Conservation (phyloP, 2,113 vertebrate genomes). For the Phalacrocorax pelagicus region DNA sequence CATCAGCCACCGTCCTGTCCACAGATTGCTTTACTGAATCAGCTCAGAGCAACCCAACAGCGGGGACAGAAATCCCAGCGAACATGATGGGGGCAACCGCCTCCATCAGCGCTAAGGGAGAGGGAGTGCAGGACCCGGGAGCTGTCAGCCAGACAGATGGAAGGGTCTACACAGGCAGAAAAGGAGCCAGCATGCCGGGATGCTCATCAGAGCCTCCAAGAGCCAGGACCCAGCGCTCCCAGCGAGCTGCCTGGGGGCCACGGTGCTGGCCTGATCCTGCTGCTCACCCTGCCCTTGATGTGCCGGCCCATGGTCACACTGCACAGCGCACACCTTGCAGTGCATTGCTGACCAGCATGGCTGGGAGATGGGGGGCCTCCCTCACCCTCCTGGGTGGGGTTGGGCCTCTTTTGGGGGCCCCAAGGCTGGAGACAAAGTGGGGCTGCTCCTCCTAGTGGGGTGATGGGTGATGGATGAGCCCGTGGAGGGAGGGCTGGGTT, state of each 20-base stretch:
- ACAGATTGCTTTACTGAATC: not conserved
- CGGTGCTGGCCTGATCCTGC: fast-evolving
- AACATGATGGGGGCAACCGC: fast-evolving
- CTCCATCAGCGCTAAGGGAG: not conserved
- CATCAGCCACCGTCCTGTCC: not conserved
- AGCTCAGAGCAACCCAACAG: not conserved
- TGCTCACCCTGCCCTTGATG: not conserved
- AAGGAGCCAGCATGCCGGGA: not conserved
- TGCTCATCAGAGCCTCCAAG: not conserved
- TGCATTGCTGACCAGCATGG: fast-evolving
- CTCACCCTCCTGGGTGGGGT: not conserved
- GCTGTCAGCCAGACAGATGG: not conserved
- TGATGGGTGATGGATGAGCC: not conserved
- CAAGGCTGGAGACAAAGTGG: not conserved
- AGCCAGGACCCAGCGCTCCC: not conserved
- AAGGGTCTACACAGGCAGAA: not conserved
- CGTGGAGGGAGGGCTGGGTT: not conserved
- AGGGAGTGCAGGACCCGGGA: not conserved
- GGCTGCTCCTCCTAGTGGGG: not conserved
- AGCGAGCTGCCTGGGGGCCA: fast-evolving
- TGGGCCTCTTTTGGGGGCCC: not conserved
- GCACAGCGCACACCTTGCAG: fast-evolving
- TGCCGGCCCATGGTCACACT: not conserved
- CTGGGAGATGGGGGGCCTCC: not conserved
- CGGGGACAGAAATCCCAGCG: not conserved